Evolutionary conservation across 2,797 vertebrate species (phyloP).

Genomic region (Bovichtus diacanthus): DNA sequence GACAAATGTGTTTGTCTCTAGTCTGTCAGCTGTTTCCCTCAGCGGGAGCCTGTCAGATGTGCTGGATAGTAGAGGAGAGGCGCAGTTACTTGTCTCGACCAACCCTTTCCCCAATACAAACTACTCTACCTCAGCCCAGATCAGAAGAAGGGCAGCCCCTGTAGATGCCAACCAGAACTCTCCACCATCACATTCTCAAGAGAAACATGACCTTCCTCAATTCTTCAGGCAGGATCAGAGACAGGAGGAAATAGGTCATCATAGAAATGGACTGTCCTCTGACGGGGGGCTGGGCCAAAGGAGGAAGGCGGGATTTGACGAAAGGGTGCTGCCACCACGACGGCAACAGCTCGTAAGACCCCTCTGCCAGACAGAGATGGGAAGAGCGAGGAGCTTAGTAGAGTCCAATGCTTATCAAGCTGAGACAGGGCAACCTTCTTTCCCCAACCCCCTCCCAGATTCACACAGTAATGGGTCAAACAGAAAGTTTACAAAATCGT

Average conservation of each 20-base stretch:
- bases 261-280: slow-evolving; percentile 68
- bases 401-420: slow-evolving; percentile 56
- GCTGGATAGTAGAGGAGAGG: slow-evolving; percentile 73
- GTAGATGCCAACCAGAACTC: slow-evolving; percentile 76
- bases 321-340: slow-evolving; percentile 79
- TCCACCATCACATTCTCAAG: slow-evolving; percentile 76
- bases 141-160: slow-evolving; percentile 75
- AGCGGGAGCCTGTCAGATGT: slow-evolving; percentile 83
- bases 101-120: slow-evolving; percentile 70
- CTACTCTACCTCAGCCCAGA: slow-evolving; percentile 93
- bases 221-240: slow-evolving; percentile 65
- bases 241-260: slow-evolving; percentile 63
- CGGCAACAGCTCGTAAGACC: slow-evolving; percentile 84
- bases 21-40: slow-evolving; percentile 82
- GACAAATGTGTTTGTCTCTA: slow-evolving; percentile 84
- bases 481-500: slow-evolving; percentile 63
- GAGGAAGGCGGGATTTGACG: slow-evolving; percentile 78
- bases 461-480: slow-evolving; percentile 54
- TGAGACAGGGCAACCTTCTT: slow-evolving; percentile 37
- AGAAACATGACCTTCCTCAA: slow-evolving; percentile 57
- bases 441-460: slow-evolving; percentile 41
- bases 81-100: slow-evolving; percentile 62
- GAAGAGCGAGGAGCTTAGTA: slow-evolving; percentile 61
- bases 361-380: slow-evolving; percentile 81
- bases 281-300: slow-evolving; percentile 74